Evolutionary conservation across 2,797 vertebrate species (phyloP).

Genomic region (Danio choprae): DNA sequence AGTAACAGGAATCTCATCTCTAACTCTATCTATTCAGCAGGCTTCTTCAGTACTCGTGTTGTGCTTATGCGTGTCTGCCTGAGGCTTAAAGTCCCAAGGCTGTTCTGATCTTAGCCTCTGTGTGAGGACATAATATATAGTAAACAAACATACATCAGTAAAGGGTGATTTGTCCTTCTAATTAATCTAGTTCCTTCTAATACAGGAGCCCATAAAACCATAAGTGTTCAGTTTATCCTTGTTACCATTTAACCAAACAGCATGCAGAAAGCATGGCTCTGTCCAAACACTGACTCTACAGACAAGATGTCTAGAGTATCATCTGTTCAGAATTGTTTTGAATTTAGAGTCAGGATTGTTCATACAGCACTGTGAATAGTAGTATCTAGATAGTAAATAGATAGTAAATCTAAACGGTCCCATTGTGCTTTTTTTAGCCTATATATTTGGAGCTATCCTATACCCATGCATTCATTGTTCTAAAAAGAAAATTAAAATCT

Average conservation of each 20-base stretch:
- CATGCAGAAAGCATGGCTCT: constrained; percentile 1
- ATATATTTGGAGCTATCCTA: too few relatives aligned
- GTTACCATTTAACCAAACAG: not conserved
- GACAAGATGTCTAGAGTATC: not conserved
- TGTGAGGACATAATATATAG: constrained; percentile 20
- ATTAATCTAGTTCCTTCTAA: too few relatives aligned
- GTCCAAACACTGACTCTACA: not conserved
- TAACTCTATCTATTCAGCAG: not conserved
- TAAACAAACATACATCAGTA: not conserved
- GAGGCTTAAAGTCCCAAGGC: constrained; percentile 8
- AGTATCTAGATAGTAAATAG: not conserved
- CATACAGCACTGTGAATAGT: not conserved
- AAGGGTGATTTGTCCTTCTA: constrained; percentile 37
- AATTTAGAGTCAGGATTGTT: not conserved
- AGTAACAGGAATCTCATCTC: not conserved
- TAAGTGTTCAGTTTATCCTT: constrained; percentile 21
- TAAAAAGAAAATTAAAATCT: too few relatives aligned
- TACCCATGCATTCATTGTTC: too few relatives aligned
- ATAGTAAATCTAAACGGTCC: too few relatives aligned
- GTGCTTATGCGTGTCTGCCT: constrained; percentile 9
- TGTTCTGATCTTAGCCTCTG: constrained; percentile 28
- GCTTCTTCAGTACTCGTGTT: not conserved
- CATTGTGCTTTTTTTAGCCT: too few relatives aligned
- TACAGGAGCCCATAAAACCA: constrained; percentile 34
- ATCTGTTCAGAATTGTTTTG: not conserved